phyloP scores from a whole-genome alignment of 2,888 invertebrate genomes.

The Glaucopsyche alexis region DNA sequence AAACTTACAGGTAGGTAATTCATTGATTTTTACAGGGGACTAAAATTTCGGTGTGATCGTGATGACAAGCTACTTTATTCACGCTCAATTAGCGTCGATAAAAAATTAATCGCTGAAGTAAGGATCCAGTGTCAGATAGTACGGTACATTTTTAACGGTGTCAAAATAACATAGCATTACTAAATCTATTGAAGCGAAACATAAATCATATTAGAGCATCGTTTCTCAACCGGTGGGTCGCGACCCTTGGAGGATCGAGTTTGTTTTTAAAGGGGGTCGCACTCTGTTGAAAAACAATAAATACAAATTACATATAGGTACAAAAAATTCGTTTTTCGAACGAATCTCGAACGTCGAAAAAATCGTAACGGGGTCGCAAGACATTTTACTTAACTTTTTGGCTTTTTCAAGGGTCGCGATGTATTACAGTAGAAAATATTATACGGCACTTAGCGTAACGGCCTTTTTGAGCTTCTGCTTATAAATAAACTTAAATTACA shows the following conservation, averaged over 20 bases:
- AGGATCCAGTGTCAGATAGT: constrained; percentile 15
- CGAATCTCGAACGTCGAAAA: too few relatives aligned
- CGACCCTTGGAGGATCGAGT: too few relatives aligned
- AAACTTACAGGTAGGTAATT: too few relatives aligned
- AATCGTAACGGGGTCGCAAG: too few relatives aligned
- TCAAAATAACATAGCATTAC: constrained; percentile 26
- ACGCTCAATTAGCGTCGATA: constrained; percentile 19
- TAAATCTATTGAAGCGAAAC: constrained; percentile 19
- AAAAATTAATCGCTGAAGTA: not conserved
- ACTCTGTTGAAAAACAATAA: too few relatives aligned
- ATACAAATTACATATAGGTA: too few relatives aligned
- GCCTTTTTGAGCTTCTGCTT: not conserved
- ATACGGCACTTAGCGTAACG: constrained; percentile 8
- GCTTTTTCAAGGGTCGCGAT: too few relatives aligned
- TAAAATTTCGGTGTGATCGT: not conserved
- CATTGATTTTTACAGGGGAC: too few relatives aligned
- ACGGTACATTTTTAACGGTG: constrained; percentile 27
- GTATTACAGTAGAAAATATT: constrained; percentile 6
- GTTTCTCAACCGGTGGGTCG: too few relatives aligned
- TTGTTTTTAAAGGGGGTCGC: too few relatives aligned
- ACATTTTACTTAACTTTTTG: too few relatives aligned
- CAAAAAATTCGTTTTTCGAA: too few relatives aligned
- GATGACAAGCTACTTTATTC: not conserved
- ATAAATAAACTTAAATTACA: constrained; percentile 1
- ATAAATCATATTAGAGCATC: constrained; percentile 23